Percentiles rank a stretch among this genome's conserved stretches.
Evolutionary conservation across 2,113 vertebrate species (phyloP).

Genomic region (Labrus mixtus): DNA sequence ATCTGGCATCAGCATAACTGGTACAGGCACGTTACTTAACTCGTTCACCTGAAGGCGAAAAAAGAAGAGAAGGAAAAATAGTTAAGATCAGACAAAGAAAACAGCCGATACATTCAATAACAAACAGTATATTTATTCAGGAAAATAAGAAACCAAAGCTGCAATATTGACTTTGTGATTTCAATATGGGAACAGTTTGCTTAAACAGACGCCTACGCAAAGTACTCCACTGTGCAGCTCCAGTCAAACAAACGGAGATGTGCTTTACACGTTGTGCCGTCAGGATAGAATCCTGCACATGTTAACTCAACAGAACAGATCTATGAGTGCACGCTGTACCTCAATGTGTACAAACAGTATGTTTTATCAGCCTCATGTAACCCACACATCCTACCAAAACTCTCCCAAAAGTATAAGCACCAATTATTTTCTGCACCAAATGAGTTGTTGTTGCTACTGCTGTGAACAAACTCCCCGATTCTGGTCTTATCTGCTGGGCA

Average conservation of each 20-base stretch:
- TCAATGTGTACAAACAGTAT: background rate
- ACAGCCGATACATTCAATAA: conserved; percentile 11
- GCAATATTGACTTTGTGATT: conserved; percentile 11
- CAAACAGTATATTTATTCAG: background rate
- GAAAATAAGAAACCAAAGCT: conserved; percentile 3
- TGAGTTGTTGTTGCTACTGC: conserved; percentile 1
- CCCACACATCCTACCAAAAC: conserved; percentile 2
- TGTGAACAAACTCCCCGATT: background rate
- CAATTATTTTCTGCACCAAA: conserved; percentile 46
- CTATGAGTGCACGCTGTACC: background rate
- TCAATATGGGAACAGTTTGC: background rate
- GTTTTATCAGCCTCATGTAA: background rate
- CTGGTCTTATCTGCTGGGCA: conserved; percentile 35
- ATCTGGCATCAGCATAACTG: conserved; percentile 97
- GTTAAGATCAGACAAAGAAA: conserved; percentile 17
- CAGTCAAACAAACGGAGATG: background rate
- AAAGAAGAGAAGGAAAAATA: conserved; percentile 9
- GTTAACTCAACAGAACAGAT: background rate
- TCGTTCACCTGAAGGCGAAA: conserved; percentile 90
- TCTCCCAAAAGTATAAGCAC: conserved; percentile 13
- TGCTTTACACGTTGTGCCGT: background rate
- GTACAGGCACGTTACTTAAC: conserved; percentile 94
- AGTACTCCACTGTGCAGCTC: background rate
- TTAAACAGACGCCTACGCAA: conserved; percentile 15
- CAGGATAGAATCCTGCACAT: background rate